phyloP scores from a whole-genome alignment of 2,888 invertebrate genomes.

The Tetropium fuscum region DNA sequence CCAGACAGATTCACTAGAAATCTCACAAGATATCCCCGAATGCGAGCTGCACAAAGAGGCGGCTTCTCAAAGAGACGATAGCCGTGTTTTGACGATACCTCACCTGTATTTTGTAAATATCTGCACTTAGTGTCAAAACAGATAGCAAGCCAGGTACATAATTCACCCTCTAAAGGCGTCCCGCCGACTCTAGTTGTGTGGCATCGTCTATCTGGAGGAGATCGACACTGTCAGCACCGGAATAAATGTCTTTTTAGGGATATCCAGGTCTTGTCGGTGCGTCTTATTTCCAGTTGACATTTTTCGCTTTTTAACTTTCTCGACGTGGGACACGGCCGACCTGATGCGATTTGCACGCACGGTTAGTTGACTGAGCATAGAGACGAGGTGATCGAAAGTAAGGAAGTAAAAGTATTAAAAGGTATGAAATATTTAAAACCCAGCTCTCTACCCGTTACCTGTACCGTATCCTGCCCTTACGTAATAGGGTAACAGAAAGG shows the following conservation, averaged over 20 bases:
- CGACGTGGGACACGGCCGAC: background rate
- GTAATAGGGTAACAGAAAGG: conserved; percentile 18
- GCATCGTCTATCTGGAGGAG: conserved; percentile 60
- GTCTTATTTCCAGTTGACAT: conserved; percentile 10
- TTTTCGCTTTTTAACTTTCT: conserved; percentile 20
- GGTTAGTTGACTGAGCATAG: background rate
- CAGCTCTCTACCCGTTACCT: too few relatives aligned
- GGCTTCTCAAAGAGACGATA: conserved; percentile 52
- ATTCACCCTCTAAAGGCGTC: conserved; percentile 55
- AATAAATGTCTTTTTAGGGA: conserved; percentile 63
- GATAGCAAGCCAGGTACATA: conserved; percentile 51
- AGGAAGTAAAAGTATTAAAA: too few relatives aligned
- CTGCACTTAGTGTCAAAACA: conserved; percentile 64
- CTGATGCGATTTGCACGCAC: conserved; percentile 1
- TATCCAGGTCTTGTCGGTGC: conserved; percentile 55
- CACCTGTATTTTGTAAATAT: conserved; percentile 65
- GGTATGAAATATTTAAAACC: too few relatives aligned
- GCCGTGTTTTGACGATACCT: conserved; percentile 62
- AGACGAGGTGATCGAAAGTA: too few relatives aligned
- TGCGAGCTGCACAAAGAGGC: conserved; percentile 45
- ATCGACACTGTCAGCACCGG: conserved; percentile 64
- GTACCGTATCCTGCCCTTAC: background rate
- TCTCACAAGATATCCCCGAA: conserved; percentile 55
- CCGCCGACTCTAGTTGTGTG: conserved; percentile 63
- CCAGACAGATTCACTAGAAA: conserved; percentile 48